Base-by-base conservation (phyloP, 2,113 vertebrate genomes). In the Proteles cristata region DNA sequence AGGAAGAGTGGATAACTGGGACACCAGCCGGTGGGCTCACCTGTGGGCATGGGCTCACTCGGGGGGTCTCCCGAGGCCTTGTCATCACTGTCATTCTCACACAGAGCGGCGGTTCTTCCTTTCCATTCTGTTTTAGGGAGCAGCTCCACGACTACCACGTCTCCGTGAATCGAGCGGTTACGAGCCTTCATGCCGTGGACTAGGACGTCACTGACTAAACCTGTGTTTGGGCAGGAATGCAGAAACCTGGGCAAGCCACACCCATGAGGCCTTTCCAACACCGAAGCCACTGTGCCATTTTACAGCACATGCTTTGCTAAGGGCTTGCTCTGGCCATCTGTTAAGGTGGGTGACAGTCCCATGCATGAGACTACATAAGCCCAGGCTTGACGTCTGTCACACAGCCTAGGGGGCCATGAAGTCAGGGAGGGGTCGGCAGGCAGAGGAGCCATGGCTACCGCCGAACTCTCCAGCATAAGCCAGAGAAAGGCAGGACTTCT, bases 91-190 rank as follows among this genome's bases (percentile, higher is more conserved):
- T 99, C 99, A 0, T 98, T 99, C 91, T 99, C 99, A 11, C 99
- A 98, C 96, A 99, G 99, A 0, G 99, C 99, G 0, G 98, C 99
- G 0, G 97, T 99, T 76, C 99, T 99, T 68, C 99, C 99, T 76
- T 99, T 99, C 99, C 99, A 99, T 21, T 99, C 99, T 0, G 93
- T 98, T 86, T 92, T 97, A 2, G 99, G 99, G 28, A 99, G 95
- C 87, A 99, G 65, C 93, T 99, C 99, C 71, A 99, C 99, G 14
- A 97, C 99, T 0, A 99, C 99, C 90, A 98, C 11, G 8, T 99
- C 99, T 7, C 99, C 99, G 0, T 99, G 99, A 96, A 99, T 98
- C 0, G 99, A 99, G 45, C 99, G 98, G 98, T 99, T 99, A 8
- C 99, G 99, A 61, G 99, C 98, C 98, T 99, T 99, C n/a, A 89